Evolutionary conservation across 2,888 invertebrate species (phyloP), one percentile per base, ranked within the genome.

Genomic region (Gymnoscelis rufifasciata): DNA sequence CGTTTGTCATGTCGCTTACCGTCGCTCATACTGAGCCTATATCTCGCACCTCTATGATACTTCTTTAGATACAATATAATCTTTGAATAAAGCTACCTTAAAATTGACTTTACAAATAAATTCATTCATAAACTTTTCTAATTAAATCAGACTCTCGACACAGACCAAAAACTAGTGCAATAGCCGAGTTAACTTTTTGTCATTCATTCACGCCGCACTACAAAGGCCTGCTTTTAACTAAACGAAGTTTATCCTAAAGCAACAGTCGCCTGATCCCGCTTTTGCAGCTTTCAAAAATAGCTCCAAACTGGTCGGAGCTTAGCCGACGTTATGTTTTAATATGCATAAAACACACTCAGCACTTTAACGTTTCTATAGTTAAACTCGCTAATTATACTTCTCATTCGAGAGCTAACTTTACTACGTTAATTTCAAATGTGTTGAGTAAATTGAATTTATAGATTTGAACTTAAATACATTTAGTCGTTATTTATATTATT

Each of bases 1-100:
- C 74, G 75, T 80, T 76, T 70, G 66, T 80, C 78, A 79, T 77
- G 72, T 74, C 74, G 64, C 66, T 66, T 67, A 70, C 66, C 74
- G 68, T 69, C 71, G 65, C 68, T 71, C 72, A 66, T 62, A 66
- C 61, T n/a, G n/a, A n/a, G n/a, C n/a, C n/a, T n/a, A n/a, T n/a
- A n/a, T n/a, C n/a, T n/a, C n/a, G n/a, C n/a, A n/a, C n/a, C n/a
- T n/a, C n/a, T n/a, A n/a, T n/a, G n/a, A n/a, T n/a, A n/a, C n/a
- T n/a, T n/a, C n/a, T n/a, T n/a, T n/a, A n/a, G n/a, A n/a, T n/a
- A 66, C 60, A 64, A 62, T 62, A 57, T 52, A 48, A 41, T 36
- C 23, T 15, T 15, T n/a, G 6, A 2, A 33, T 33, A n/a, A 33
- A 33, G 10, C 1, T 15, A 33, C 11, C n/a, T 10, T 10, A n/a